Evolutionary conservation across 2,888 invertebrate genomes (phyloP).

Genomic region (Chymomyza amoena): DNA sequence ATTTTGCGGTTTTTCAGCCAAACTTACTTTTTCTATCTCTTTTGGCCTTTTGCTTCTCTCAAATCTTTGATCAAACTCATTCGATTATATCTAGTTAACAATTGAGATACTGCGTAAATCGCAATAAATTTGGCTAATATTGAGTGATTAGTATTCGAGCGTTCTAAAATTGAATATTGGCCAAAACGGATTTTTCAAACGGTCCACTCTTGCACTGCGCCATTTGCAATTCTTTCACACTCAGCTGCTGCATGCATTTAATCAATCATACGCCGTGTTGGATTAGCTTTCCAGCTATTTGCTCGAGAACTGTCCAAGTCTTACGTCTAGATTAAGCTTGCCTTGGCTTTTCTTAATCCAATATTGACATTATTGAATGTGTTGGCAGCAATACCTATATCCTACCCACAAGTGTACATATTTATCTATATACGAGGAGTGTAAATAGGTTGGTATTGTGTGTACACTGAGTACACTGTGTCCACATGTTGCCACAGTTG

Average conservation of each 20-base stretch:
- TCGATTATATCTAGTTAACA: no score
- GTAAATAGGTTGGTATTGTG: no score
- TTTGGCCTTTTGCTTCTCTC: no score
- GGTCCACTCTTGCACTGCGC: not conserved
- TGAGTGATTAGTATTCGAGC: not conserved
- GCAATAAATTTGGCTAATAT: not conserved
- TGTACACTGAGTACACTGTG: slow-evolving; percentile 12
- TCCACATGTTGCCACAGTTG: slow-evolving; percentile 43
- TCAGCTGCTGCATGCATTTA: slow-evolving; percentile 7
- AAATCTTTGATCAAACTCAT: no score
- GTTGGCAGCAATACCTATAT: slow-evolving; percentile 34
- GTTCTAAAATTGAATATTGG: not conserved
- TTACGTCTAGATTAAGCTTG: slow-evolving; percentile 38
- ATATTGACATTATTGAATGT: slow-evolving; percentile 25
- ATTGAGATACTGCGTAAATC: not conserved
- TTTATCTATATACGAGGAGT: slow-evolving; percentile 4
- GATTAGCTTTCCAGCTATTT: not conserved
- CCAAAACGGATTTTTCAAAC: not conserved
- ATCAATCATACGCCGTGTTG: slow-evolving; percentile 53
- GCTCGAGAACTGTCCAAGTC: slow-evolving; percentile 12
- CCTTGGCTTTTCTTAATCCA: slow-evolving; percentile 18
- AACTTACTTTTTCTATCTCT: no score
- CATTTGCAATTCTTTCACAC: not conserved
- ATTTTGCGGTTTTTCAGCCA: no score
- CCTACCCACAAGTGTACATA: slow-evolving; percentile 11